phyloP scores from a whole-genome alignment of 2,888 invertebrate genomes.

The Drosophila prolongata region DNA sequence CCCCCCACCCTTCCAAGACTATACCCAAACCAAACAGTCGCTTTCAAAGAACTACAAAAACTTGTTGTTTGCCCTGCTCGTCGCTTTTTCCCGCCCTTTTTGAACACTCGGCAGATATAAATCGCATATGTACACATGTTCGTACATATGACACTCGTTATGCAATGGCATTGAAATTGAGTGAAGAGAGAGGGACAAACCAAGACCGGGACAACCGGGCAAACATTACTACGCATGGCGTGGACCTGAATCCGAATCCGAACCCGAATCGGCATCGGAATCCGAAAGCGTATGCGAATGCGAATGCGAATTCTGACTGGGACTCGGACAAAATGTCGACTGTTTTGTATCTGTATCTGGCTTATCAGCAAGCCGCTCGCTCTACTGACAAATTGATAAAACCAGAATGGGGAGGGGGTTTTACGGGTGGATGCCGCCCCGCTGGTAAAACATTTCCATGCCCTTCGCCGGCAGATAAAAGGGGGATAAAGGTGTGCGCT shows the following conservation, averaged over 20 bases:
- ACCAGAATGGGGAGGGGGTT: slow-evolving; percentile 23
- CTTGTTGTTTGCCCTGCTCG: slow-evolving; percentile 60
- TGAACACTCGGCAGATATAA: slow-evolving; percentile 34
- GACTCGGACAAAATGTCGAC: slow-evolving; percentile 1
- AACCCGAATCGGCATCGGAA: slow-evolving; percentile 5
- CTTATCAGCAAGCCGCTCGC: slow-evolving; percentile 63
- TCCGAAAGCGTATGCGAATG: slow-evolving; percentile 11
- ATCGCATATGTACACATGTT: slow-evolving; percentile 17
- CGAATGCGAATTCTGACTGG: slow-evolving; percentile 8
- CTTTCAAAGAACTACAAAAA: slow-evolving; percentile 67
- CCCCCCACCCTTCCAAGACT: slow-evolving; percentile 7
- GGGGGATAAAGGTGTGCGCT: slow-evolving; percentile 16
- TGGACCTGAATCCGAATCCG: slow-evolving; percentile 19
- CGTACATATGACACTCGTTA: slow-evolving; percentile 55
- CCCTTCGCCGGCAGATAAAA: slow-evolving; percentile 31
- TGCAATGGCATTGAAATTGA: slow-evolving; percentile 62
- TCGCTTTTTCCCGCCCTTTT: slow-evolving; percentile 71
- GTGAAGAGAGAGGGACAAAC: slow-evolving; percentile 12
- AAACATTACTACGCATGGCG: slow-evolving; percentile 41
- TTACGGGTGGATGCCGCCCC: slow-evolving; percentile 12
- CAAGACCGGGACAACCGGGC: slow-evolving; percentile 30
- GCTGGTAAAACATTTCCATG: slow-evolving; percentile 24
- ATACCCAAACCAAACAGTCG: slow-evolving; percentile 8
- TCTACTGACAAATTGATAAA: slow-evolving; percentile 72
- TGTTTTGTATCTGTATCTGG: slow-evolving; percentile 60